Evolutionary conservation across 1,140 invertebrate species (phyloP), one percentile per base, ranked within the genome.

Genomic region (Heliconius hewitsoni): DNA sequence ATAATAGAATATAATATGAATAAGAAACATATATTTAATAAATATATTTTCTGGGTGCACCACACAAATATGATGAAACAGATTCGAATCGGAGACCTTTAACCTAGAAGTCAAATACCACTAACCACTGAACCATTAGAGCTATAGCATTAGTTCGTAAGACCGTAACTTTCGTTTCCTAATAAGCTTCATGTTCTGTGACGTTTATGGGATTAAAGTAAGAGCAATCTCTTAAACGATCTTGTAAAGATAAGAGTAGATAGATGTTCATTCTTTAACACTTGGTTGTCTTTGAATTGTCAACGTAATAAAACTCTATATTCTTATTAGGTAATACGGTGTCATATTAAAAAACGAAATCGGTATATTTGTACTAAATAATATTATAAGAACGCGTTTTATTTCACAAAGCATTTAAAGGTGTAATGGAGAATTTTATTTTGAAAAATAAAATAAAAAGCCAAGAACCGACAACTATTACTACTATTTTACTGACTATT

Each of bases 141-240:
- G 0, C n/a, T 19, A 57, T 23, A 66, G 23, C n/a, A 66, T 66
- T 66, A 27, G 60, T 13, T 23, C 23, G 23, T 60, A 66, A 66
- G 8, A 30, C 27, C 27, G 27, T 66, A 66, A 66, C 60, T 66
- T 66, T 66, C 9, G 9, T 66, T 66, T 66, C 60, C 60, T 66
- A 66, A 66, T 66, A 66, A 66, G 60, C 60, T 66, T 66, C 60
- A 66, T 66, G 60, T 66, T 66, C 60, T 66, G 2, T 27, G 60
- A 66, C 60, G 60, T 66, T 66, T 66, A 66, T 66, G 60, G 23
- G 60, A 66, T 66, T 66, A 66, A 66, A 66, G 60, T 66, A 66
- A 66, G 60, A 13, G 60, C 60, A 66, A 66, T 66, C n/a, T 66
- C 23, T 16, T 66, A 66, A 66, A 66, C 23, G 60, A 66, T 66